Conservation (phyloP, 2,113 vertebrate genomes). For the Leuciscus idus region DNA sequence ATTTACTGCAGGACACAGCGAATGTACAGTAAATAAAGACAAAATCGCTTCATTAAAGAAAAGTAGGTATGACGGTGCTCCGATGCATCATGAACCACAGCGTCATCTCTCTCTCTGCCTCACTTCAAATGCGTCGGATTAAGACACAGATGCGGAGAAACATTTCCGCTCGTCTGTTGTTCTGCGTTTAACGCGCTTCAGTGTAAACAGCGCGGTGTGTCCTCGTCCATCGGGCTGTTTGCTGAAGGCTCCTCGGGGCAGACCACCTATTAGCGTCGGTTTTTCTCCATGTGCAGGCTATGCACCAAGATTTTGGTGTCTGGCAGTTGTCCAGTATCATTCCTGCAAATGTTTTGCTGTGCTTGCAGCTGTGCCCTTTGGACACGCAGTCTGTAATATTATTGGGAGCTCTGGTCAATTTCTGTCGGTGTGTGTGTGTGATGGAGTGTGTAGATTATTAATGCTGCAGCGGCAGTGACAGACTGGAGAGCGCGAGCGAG, state of each 20-base stretch:
- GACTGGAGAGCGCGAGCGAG: neutral
- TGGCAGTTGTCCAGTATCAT: slow-evolving; percentile 39
- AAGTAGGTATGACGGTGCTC: slow-evolving; percentile 57
- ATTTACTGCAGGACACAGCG: slow-evolving; percentile 58
- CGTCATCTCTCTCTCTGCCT: slow-evolving; percentile 53
- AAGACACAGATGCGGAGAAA: slow-evolving; percentile 64
- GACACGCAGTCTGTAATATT: slow-evolving; percentile 2
- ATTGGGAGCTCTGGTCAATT: neutral
- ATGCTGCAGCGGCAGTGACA: slow-evolving; percentile 3
- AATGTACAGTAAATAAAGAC: slow-evolving; percentile 55
- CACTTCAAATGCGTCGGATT: slow-evolving; percentile 62
- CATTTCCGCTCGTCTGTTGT: slow-evolving; percentile 57
- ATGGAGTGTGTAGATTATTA: slow-evolving; percentile 5
- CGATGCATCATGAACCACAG: slow-evolving; percentile 67
- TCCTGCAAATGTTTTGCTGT: slow-evolving; percentile 33
- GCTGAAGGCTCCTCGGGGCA: slow-evolving; percentile 20
- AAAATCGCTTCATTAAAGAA: slow-evolving; percentile 48
- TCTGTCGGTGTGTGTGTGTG: neutral
- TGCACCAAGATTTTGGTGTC: slow-evolving; percentile 22
- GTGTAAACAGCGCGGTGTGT: slow-evolving; percentile 11
- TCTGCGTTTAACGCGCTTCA: slow-evolving; percentile 45
- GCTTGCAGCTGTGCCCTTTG: slow-evolving; percentile 25
- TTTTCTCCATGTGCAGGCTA: slow-evolving; percentile 27
- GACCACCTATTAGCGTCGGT: slow-evolving; percentile 18
- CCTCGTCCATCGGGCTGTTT: slow-evolving; percentile 19